These are phyloP conservation scores for Plebejus melissa DNA, from an alignment of 2,888 invertebrate genomes.

Conservation along the genomic window DNA sequence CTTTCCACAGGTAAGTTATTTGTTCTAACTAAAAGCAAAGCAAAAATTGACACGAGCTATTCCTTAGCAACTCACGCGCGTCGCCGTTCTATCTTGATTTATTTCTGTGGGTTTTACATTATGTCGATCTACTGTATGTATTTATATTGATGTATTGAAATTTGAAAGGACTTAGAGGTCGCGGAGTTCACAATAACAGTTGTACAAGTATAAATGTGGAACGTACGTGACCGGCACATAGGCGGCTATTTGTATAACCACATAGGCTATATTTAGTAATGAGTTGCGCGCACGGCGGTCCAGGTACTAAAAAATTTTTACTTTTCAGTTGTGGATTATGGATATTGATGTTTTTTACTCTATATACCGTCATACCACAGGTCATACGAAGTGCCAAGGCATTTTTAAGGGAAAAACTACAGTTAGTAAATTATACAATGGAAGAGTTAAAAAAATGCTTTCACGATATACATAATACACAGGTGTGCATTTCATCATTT, in stretches of 20 bases:
- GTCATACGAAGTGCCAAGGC: no score
- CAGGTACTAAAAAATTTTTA: background rate
- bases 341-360: background rate
- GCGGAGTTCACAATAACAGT: constrained; percentile 12
- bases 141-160: background rate
- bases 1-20: no score
- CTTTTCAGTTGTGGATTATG: background rate
- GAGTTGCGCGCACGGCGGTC: constrained; percentile 2
- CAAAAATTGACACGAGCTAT: no score
- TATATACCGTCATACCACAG: background rate
- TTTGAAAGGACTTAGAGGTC: background rate
- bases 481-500: no score
- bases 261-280: constrained; percentile 18
- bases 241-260: background rate
- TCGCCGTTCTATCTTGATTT: no score
- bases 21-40: no score
- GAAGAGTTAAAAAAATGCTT: no score
- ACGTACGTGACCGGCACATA: constrained; percentile 20
- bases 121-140: background rate
- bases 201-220: constrained; percentile 20
- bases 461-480: no score
- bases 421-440: no score
- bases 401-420: no score
- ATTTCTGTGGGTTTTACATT: no score
- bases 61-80: no score